Evolutionary conservation across 2,113 vertebrate genomes (phyloP).

Genomic region (Osmerus eperlanus): DNA sequence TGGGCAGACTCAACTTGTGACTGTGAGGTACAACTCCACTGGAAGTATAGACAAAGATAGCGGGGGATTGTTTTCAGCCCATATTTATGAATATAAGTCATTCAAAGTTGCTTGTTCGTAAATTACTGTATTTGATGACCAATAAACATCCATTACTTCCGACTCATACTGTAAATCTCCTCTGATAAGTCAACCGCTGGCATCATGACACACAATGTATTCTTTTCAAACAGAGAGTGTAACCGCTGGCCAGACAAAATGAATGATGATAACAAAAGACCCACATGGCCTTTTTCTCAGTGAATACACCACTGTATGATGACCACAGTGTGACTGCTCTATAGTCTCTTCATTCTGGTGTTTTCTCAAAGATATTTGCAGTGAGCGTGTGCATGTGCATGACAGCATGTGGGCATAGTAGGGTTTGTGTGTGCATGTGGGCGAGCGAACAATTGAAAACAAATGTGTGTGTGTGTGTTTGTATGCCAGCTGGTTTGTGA

Average conservation of each 20-base stretch:
- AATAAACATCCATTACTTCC: not conserved
- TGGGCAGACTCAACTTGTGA: conserved; percentile 26
- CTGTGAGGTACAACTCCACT: conserved; percentile 3
- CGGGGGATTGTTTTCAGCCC: not conserved
- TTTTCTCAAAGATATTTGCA: conserved; percentile 51
- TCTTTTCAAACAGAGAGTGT: not conserved
- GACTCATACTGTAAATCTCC: not conserved
- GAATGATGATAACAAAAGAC: conserved; percentile 57
- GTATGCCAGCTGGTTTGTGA: not conserved
- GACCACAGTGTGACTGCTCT: conserved; percentile 59
- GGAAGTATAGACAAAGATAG: conserved; percentile 3
- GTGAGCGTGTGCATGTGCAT: conserved; percentile 24
- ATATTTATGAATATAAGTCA: too few relatives aligned
- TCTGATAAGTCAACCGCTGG: not conserved
- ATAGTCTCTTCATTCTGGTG: conserved; percentile 58
- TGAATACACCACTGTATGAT: conserved; percentile 60
- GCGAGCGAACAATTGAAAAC: too few relatives aligned
- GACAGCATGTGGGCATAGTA: not conserved
- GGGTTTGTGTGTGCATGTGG: not conserved
- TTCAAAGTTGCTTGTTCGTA: not conserved
- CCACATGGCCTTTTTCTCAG: conserved; percentile 52
- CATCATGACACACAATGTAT: not conserved
- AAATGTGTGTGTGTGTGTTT: conserved; percentile 11
- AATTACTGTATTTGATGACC: not conserved
- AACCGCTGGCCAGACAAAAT: conserved; percentile 33